A percentile compares a stretch with the other conserved stretches of the same genome.
Evolutionary conservation across 2,797 vertebrate species (phyloP).

Genomic region (Scyliorhinus canicula): DNA sequence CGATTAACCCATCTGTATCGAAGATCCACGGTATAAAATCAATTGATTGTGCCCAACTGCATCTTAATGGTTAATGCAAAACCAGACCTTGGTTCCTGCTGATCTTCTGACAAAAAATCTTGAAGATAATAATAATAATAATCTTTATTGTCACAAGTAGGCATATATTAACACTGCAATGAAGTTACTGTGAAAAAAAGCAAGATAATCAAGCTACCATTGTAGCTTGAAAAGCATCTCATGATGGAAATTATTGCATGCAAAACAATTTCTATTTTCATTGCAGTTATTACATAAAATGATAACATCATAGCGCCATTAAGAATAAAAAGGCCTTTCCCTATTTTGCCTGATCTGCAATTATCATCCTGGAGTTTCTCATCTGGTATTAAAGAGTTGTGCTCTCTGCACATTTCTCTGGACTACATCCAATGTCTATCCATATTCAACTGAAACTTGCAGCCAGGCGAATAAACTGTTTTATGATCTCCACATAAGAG

Average conservation of each 20-base stretch:
- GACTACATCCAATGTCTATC: not conserved
- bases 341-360: not conserved
- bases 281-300: not conserved
- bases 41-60: not conserved
- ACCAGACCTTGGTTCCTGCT: not conserved
- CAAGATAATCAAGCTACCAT: not conserved
- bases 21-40: not conserved
- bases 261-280: not conserved
- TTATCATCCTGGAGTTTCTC: not conserved
- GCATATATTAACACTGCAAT: no score
- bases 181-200: no score
- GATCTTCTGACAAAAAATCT: not conserved
- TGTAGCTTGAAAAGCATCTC: not conserved
- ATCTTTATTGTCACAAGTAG: no score
- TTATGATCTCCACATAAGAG: not conserved
- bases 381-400: not conserved
- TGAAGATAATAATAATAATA: not conserved
- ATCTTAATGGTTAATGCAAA: not conserved
- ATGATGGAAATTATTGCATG: not conserved
- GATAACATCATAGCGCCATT: not conserved
- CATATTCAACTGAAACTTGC: not conserved
- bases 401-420: not conserved
- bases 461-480: not conserved
- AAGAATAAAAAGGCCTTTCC: not conserved
- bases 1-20: not conserved